Evolutionary conservation across 2,113 vertebrate species (phyloP).

Genomic region (Stigmatopora nigra): DNA sequence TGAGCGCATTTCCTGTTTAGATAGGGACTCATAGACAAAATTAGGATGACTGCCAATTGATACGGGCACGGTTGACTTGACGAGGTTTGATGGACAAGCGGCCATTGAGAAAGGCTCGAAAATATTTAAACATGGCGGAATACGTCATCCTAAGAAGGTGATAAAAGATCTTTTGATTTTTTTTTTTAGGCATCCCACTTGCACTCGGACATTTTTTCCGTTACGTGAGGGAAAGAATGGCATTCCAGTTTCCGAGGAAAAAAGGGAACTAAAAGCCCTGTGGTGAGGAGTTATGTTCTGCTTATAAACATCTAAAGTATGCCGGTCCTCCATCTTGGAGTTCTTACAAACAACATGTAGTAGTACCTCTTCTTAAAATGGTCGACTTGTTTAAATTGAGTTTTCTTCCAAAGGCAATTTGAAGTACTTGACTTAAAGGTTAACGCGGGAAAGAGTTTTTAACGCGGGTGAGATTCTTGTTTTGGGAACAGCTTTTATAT

Average conservation of each 20-base stretch:
- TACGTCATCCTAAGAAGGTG: background rate
- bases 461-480: background rate
- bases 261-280: slow-evolving; percentile 42
- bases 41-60: slow-evolving; percentile 4
- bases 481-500: background rate
- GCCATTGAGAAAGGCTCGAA: slow-evolving; percentile 2
- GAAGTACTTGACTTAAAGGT: background rate
- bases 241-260: background rate
- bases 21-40: slow-evolving; percentile 32
- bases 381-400: slow-evolving; percentile 26
- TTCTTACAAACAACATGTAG: slow-evolving; percentile 23
- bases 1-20: slow-evolving; percentile 51
- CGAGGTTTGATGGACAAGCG: slow-evolving; percentile 8
- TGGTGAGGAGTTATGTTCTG: slow-evolving; percentile 21
- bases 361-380: slow-evolving; percentile 12
- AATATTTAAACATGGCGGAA: background rate
- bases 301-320: slow-evolving; percentile 32
- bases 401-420: slow-evolving; percentile 29
- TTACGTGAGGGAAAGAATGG: slow-evolving; percentile 4
- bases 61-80: background rate
- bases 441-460: background rate
- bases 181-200: background rate
- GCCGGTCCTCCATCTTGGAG: slow-evolving; percentile 14
- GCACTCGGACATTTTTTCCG: slow-evolving; percentile 24
- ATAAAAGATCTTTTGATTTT: background rate